Evolutionary conservation across 2,888 invertebrate genomes (phyloP), one percentile per base, ranked within the genome.

Genomic region (Amorpha juglandis): DNA sequence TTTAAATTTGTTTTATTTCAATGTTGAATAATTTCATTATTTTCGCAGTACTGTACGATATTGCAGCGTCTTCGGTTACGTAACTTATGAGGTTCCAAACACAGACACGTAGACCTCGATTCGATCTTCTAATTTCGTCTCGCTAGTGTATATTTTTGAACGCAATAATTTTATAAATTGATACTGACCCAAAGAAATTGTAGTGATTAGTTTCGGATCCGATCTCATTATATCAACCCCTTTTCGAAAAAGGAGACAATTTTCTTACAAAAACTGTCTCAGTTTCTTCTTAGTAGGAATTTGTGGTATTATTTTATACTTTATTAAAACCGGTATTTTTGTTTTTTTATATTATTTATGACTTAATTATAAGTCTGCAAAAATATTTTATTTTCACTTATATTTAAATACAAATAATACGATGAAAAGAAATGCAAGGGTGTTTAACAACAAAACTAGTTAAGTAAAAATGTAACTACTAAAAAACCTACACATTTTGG

Each of bases 141-240:
- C 58, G 58, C 58, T 58, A 58, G 58, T 58, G 58, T 63, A 47
- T 63, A 47, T 48, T 48, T 62, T 48, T 63, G 35, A 63, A 63
- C 19, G 19, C 35, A 63, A 63, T 69, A 70, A 67, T 72, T 73
- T 74, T 74, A 75, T 71, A 81, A 82, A 82, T 84, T 81, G 81
- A 80, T 78, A 77, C 75, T 74, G 76, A 78, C 80, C 81, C 79
- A 75, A 79, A 78, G 78, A 84, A 86, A 87, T 86, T 87, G 82
- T 77, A 69, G 80, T 84, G 81, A 89, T 91, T 90, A 89, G 90
- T 87, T 80, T 88, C 88, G 89, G 87, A 88, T 90, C 87, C 88
- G 82, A 79, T 77, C 78, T 76, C 79, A 79, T 84, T 81, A 80
- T 78, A 71, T 64, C 68, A 62, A 73, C 66, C 72, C 74, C 79